Conservation (phyloP, 2,797 vertebrate genomes). For the Oreochromis grahami region DNA sequence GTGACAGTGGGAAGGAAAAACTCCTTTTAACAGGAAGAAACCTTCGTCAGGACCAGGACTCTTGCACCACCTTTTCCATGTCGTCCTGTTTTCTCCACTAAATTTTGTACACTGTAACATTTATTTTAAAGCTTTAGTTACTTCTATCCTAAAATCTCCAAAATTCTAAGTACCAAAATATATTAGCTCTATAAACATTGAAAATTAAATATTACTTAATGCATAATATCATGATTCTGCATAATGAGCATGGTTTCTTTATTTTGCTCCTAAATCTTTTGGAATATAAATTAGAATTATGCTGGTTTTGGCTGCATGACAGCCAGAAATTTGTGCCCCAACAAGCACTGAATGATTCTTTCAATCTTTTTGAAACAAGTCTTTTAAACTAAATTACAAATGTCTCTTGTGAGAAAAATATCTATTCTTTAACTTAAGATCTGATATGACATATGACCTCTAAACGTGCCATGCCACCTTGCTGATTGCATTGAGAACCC, state of each 20-base stretch:
- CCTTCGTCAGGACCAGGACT: not conserved
- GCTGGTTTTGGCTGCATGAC: not conserved
- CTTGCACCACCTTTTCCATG: not conserved
- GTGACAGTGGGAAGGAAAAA: not conserved
- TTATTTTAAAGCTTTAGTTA: not conserved
- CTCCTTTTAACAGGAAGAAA: not conserved
- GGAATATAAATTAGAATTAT: not conserved
- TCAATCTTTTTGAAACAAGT: not conserved
- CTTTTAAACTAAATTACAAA: not conserved
- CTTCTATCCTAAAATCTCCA: not conserved
- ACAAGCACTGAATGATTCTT: not conserved
- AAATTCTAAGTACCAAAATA: not conserved
- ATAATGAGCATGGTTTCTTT: not conserved
- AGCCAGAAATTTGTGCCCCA: rapidly evolving
- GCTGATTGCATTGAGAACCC: not conserved
- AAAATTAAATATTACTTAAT: not conserved
- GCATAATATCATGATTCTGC: not conserved
- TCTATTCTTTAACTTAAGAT: not conserved
- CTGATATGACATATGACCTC: not conserved
- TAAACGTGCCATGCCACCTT: rapidly evolving
- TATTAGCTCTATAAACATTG: not conserved
- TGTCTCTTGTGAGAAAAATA: not conserved
- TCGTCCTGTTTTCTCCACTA: not conserved
- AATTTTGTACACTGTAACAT: rapidly evolving
- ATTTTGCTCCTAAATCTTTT: not conserved